Conservation (phyloP, 2,113 vertebrate genomes). For the Pleuronectes platessa region DNA sequence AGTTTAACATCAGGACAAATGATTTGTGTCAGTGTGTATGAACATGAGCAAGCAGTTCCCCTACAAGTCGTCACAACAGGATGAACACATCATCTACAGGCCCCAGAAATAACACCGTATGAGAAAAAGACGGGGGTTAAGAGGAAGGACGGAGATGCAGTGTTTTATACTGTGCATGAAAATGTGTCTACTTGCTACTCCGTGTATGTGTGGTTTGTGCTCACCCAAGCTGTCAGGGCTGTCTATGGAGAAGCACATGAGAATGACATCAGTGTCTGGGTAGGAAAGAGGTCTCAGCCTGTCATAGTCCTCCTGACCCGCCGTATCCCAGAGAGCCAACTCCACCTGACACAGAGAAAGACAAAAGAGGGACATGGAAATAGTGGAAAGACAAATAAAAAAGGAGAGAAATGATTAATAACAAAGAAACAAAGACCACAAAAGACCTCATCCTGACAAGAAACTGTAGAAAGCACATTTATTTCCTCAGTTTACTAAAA, state of each 20-base stretch:
- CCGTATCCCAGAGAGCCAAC: slow-evolving; percentile 86
- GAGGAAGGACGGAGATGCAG: background rate
- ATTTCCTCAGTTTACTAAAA: too few relatives aligned
- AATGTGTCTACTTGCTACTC: background rate
- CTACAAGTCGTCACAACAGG: slow-evolving; percentile 18
- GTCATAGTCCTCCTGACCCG: slow-evolving; percentile 87
- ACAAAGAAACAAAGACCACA: background rate
- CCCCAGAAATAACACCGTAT: slow-evolving; percentile 7
- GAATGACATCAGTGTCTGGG: slow-evolving; percentile 87
- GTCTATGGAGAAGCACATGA: slow-evolving; percentile 88
- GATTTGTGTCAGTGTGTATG: background rate
- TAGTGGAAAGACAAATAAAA: background rate
- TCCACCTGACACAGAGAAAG: slow-evolving; percentile 76
- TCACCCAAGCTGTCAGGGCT: slow-evolving; percentile 93
- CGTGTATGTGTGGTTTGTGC: slow-evolving; percentile 25
- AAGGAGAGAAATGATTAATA: background rate
- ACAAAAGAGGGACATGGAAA: background rate
- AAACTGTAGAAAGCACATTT: too few relatives aligned
- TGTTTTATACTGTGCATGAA: background rate
- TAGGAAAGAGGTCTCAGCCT: slow-evolving; percentile 86
- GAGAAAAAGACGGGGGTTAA: slow-evolving; percentile 7
- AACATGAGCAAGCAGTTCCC: slow-evolving; percentile 4
- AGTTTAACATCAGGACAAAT: slow-evolving; percentile 20
- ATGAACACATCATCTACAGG: slow-evolving; percentile 14
- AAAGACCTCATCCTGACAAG: too few relatives aligned